A percentile compares a stretch with the other conserved stretches of the same genome.
Conservation (phyloP, 2,797 vertebrate genomes). For the Microcaecilia unicolor region DNA sequence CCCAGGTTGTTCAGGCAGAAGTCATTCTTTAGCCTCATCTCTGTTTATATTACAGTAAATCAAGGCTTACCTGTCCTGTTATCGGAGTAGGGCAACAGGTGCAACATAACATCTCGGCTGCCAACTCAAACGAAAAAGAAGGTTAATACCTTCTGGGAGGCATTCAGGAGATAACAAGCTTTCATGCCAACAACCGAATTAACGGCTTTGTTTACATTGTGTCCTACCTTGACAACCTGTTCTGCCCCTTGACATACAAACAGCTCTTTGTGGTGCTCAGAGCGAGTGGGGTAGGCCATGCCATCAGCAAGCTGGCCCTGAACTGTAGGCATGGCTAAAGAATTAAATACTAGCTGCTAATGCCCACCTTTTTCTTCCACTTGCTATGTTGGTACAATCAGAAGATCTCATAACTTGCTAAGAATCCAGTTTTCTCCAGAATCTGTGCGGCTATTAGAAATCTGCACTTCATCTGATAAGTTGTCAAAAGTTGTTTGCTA, state of each 20-base stretch:
- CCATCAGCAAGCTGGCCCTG: no score
- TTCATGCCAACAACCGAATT: conserved; percentile 55
- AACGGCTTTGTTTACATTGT: conserved; percentile 55
- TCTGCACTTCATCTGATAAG: no score
- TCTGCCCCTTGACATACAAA: conserved; percentile 44
- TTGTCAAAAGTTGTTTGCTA: no score
- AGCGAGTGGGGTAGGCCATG: no score
- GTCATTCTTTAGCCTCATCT: conserved; percentile 59
- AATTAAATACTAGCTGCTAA: no score
- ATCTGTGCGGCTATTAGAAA: no score
- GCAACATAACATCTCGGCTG: conserved; percentile 54
- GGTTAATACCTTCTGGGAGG: conserved; percentile 52
- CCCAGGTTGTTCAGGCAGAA: conserved; percentile 54
- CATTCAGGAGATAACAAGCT: conserved; percentile 53
- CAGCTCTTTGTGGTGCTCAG: conserved; percentile 43
- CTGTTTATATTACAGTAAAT: conserved; percentile 64
- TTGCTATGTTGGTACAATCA: no score
- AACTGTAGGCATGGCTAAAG: no score
- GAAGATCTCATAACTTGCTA: no score
- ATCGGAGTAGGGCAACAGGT: conserved; percentile 60
- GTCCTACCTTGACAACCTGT: conserved; percentile 50
- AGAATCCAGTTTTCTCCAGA: no score
- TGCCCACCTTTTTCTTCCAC: no score
- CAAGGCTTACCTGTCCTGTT: conserved; percentile 57
- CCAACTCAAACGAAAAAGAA: conserved; percentile 58